Evolutionary conservation across 1,140 invertebrate genomes (phyloP).

Genomic region (Nasonia vitripennis): DNA sequence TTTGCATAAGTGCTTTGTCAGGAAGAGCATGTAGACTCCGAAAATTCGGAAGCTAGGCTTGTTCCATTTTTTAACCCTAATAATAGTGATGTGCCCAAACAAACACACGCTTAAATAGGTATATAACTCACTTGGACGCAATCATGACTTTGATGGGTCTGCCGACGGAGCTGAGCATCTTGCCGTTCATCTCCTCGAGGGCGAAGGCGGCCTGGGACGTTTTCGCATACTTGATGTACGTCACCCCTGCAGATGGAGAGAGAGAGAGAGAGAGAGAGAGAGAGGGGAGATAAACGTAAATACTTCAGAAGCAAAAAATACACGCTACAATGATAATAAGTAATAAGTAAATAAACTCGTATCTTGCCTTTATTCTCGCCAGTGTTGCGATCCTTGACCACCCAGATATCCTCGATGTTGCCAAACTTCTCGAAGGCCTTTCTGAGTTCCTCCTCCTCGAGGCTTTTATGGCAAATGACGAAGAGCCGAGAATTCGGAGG

Average conservation of each 20-base stretch:
- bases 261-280: neutral
- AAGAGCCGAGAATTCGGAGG: slow-evolving; percentile 91
- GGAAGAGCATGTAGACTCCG: too few relatives aligned
- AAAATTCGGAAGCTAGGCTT: too few relatives aligned
- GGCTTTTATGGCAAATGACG: slow-evolving; percentile 88
- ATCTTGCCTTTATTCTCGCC: slow-evolving; percentile 89
- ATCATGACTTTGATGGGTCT: slow-evolving; percentile 93
- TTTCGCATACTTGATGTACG: slow-evolving; percentile 90
- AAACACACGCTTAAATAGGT: neutral
- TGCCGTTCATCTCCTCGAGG: slow-evolving; percentile 91
- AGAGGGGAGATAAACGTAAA: neutral
- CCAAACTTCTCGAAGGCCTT: slow-evolving; percentile 88
- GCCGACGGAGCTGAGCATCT: slow-evolving; percentile 82
- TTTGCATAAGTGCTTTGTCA: neutral
- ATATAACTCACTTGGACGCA: slow-evolving; percentile 81
- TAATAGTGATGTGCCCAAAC: neutral
- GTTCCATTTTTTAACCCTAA: too few relatives aligned
- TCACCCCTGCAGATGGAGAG: slow-evolving; percentile 76
- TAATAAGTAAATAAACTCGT: neutral
- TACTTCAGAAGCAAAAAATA: neutral
- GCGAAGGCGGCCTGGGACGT: slow-evolving; percentile 90
- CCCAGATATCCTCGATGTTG: slow-evolving; percentile 90
- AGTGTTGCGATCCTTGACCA: slow-evolving; percentile 89
- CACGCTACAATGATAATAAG: neutral
- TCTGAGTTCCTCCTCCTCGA: slow-evolving; percentile 87